These are phyloP conservation scores for Elephantulus edwardii DNA, from an alignment of 2,113 vertebrate species.

Conservation along the genomic window DNA sequence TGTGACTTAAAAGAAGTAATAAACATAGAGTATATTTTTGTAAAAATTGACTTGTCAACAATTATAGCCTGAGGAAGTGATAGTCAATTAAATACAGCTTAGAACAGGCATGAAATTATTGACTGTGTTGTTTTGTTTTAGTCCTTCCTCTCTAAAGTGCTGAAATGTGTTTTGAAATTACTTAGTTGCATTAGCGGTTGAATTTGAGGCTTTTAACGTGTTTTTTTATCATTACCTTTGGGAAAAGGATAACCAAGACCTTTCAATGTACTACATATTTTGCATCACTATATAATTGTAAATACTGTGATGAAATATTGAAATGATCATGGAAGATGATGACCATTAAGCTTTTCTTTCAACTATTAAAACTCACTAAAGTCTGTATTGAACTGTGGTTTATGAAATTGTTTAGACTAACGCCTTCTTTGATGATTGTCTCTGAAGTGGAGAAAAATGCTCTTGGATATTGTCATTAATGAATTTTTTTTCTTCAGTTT, in stretches of 20 bases:
- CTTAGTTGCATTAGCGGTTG: conserved; percentile 86
- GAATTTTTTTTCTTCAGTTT: conserved; percentile 78
- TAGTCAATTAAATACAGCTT: conserved; percentile 85
- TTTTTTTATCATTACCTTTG: conserved; percentile 84
- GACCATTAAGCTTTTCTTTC: conserved; percentile 85
- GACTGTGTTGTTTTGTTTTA: conserved; percentile 79
- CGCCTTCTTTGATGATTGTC: conserved; percentile 86
- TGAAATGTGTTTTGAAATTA: conserved; percentile 84
- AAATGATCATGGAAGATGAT: conserved; percentile 89
- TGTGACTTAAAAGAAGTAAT: conserved; percentile 46
- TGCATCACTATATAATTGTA: conserved; percentile 89
- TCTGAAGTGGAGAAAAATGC: conserved; percentile 85
- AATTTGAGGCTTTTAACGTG: conserved; percentile 86
- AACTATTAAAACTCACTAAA: conserved; percentile 85
- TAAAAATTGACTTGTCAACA: conserved; percentile 74
- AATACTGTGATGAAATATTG: conserved; percentile 90
- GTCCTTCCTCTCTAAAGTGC: conserved; percentile 85
- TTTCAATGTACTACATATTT: conserved; percentile 88
- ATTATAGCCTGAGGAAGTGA: conserved; percentile 79
- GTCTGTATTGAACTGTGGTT: conserved; percentile 84
- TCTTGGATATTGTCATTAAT: conserved; percentile 85
- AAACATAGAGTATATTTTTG: conserved; percentile 52
- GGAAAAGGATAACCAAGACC: conserved; percentile 87
- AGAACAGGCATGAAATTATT: conserved; percentile 86
- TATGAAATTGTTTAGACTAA: conserved; percentile 91